A percentile compares a stretch with the other conserved stretches of the same genome.
phyloP scores from a whole-genome alignment of 2,888 invertebrate genomes.

The Lacanobia oleracea region DNA sequence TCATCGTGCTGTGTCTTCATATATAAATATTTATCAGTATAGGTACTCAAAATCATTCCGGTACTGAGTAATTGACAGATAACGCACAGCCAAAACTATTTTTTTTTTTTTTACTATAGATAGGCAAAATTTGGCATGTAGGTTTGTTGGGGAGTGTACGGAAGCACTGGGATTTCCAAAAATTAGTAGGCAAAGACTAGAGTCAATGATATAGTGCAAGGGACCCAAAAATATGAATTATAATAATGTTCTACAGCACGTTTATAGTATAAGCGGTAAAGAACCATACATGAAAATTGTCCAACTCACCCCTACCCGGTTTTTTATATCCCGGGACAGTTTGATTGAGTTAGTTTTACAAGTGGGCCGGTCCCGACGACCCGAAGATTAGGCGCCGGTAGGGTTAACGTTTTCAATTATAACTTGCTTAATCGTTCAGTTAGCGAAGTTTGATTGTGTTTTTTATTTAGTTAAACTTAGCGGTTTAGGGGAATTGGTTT shows the following conservation, averaged over 20 bases:
- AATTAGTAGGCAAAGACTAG: no score
- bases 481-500: constrained; percentile 13
- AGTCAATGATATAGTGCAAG: not conserved
- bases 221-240: not conserved
- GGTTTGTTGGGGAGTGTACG: no score
- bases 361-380: constrained; percentile 50
- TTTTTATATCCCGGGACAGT: constrained; percentile 50
- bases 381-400: constrained; percentile 60
- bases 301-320: not conserved
- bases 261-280: not conserved
- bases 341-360: constrained; percentile 68
- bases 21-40: no score
- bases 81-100: no score
- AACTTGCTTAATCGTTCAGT: constrained; percentile 64
- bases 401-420: constrained; percentile 69
- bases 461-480: constrained; percentile 57
- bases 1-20: no score
- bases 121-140: no score
- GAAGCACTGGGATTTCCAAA: no score
- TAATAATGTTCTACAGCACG: no score
- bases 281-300: not conserved
- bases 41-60: no score
- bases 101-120: no score
- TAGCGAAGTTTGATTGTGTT: constrained; percentile 54
- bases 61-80: no score